These are phyloP conservation scores for Elephas maximus DNA, from an alignment of 2,113 vertebrate genomes.

Conservation along the genomic window DNA sequence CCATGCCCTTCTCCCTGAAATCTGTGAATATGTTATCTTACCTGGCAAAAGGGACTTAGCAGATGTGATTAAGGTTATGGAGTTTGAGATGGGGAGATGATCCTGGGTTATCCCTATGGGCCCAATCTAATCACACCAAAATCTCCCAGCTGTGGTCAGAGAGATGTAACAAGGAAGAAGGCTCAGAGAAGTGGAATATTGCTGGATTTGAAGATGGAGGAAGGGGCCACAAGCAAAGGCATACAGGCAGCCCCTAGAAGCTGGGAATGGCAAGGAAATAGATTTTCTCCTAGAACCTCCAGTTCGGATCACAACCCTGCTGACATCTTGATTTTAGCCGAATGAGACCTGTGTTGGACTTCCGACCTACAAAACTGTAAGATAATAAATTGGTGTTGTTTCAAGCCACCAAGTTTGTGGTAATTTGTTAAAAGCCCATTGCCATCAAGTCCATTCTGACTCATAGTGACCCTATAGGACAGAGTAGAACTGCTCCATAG, in stretches of 20 bases:
- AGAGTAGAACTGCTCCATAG: no score
- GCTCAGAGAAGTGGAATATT: neutral
- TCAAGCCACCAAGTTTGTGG: neutral
- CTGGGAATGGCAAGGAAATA: neutral
- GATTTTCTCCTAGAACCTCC: neutral
- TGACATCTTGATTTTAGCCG: neutral
- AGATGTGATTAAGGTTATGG: neutral
- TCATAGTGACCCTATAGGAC: no score
- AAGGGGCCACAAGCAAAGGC: neutral
- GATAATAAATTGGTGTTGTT: neutral
- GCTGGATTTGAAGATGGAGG: constrained; percentile 26
- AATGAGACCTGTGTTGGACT: neutral
- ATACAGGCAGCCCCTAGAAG: neutral
- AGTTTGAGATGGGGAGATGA: neutral
- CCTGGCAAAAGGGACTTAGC: neutral
- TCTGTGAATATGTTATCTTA: neutral
- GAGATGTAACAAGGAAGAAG: neutral
- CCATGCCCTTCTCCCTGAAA: neutral
- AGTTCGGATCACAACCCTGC: neutral
- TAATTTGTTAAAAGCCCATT: neutral
- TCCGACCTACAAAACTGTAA: neutral
- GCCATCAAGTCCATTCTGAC: no score
- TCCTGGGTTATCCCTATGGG: neutral
- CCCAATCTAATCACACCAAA: neutral
- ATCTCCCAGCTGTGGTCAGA: neutral